phyloP scores from a whole-genome alignment of 1,140 invertebrate genomes.

The Ptiloglossa arizonensis region DNA sequence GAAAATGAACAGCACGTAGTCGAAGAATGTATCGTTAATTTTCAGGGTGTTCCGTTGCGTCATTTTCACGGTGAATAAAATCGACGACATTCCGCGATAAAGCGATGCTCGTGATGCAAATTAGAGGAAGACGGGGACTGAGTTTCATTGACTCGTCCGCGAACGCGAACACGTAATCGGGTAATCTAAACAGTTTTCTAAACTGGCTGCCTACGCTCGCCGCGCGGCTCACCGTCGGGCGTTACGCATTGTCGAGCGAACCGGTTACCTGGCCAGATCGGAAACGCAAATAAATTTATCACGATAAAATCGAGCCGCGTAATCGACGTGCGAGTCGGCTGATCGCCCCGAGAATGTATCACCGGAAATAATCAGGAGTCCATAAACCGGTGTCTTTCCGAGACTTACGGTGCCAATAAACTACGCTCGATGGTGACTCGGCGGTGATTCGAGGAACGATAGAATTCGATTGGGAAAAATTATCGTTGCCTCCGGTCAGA shows the following conservation, averaged over 20 bases:
- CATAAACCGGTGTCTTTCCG: slow-evolving; percentile 6
- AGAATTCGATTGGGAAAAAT: slow-evolving; percentile 10
- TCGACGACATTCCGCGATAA: too few relatives aligned
- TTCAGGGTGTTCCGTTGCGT: too few relatives aligned
- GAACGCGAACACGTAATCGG: background rate
- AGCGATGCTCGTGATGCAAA: background rate
- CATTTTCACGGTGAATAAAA: too few relatives aligned
- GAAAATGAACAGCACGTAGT: too few relatives aligned
- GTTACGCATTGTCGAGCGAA: slow-evolving; percentile 25
- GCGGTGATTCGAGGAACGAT: slow-evolving; percentile 7
- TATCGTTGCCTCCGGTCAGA: too few relatives aligned
- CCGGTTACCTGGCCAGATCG: slow-evolving; percentile 17
- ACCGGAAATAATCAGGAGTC: slow-evolving; percentile 33
- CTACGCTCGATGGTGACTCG: background rate
- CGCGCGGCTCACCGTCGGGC: background rate
- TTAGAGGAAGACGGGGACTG: background rate
- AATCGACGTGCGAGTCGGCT: slow-evolving; percentile 19
- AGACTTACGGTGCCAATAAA: slow-evolving; percentile 14
- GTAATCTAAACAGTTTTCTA: background rate
- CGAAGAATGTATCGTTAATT: too few relatives aligned
- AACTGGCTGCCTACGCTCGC: background rate
- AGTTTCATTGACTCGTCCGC: background rate
- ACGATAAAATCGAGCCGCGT: slow-evolving; percentile 40
- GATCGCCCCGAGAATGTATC: slow-evolving; percentile 1
- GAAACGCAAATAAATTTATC: slow-evolving; percentile 41